Percentiles rank a stretch among this genome's conserved stretches.
These are phyloP conservation scores for Platycnemis pennipes DNA, from an alignment of 2,888 invertebrate genomes.

Conservation along the genomic window DNA sequence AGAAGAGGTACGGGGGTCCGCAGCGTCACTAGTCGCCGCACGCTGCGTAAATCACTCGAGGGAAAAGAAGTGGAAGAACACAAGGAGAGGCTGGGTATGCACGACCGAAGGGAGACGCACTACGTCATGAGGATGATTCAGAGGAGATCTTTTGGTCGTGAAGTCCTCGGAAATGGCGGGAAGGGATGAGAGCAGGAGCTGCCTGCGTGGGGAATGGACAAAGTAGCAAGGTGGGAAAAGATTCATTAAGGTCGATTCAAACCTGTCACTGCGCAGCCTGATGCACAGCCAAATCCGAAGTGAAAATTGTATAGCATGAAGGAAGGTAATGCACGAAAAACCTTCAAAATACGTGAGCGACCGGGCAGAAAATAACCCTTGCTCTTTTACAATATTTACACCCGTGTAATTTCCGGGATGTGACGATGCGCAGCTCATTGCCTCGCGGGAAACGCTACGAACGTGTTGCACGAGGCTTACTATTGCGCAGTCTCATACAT, in stretches of 20 bases:
- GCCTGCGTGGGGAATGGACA: background rate
- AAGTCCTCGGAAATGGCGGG: background rate
- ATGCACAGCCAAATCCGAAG: too few relatives aligned
- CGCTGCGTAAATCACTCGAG: background rate
- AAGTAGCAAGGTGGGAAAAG: background rate
- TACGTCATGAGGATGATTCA: background rate
- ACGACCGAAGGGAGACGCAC: background rate
- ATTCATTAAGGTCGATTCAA: background rate
- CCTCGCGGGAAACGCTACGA: too few relatives aligned
- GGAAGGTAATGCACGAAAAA: too few relatives aligned
- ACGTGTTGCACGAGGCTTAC: too few relatives aligned
- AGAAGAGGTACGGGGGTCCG: background rate
- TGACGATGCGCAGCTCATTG: too few relatives aligned
- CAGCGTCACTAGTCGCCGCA: background rate
- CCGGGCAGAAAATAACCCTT: too few relatives aligned
- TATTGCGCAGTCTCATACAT: too few relatives aligned
- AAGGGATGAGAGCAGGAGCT: background rate
- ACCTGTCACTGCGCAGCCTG: too few relatives aligned
- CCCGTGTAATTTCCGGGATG: too few relatives aligned
- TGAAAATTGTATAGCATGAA: too few relatives aligned
- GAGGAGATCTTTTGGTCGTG: background rate
- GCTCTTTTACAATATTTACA: too few relatives aligned
- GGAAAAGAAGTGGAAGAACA: background rate
- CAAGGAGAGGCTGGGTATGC: background rate
- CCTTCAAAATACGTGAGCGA: too few relatives aligned